Conservation (phyloP, 2,797 vertebrate genomes). For the Pangasius djambal region DNA sequence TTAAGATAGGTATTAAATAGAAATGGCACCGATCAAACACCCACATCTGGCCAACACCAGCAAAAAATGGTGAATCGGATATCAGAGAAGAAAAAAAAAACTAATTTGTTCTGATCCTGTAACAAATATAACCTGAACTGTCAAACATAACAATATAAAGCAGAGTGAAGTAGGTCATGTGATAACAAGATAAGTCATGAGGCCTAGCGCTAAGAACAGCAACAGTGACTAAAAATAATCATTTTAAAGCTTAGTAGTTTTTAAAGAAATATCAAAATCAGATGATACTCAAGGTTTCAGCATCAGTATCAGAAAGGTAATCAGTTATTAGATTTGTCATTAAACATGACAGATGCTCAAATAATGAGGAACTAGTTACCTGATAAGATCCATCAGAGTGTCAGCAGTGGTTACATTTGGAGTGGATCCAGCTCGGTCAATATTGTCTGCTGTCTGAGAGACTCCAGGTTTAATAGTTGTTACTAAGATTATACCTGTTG, state of each 20-base stretch:
- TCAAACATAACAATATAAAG: background rate
- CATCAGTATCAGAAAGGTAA: background rate
- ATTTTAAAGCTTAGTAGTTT: background rate
- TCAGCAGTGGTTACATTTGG: conserved; percentile 92
- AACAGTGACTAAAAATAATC: background rate
- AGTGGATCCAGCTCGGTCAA: conserved; percentile 85
- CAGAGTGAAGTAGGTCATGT: background rate
- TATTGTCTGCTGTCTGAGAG: conserved; percentile 83
- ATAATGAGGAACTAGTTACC: conserved; percentile 68
- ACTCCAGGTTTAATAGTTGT: conserved; percentile 93
- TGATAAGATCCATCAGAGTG: conserved; percentile 91
- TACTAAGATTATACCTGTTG: conserved; percentile 90
- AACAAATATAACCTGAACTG: background rate
- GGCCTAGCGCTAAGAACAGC: no score
- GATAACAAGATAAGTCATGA: background rate
- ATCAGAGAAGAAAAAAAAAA: background rate
- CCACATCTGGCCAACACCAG: background rate
- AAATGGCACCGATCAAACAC: background rate
- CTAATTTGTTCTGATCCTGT: background rate
- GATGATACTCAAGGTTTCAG: background rate
- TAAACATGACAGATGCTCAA: background rate
- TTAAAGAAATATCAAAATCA: background rate
- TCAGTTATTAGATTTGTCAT: background rate
- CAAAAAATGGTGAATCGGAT: background rate
- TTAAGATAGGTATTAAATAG: background rate